Percentiles rank a stretch among this genome's conserved stretches.
Evolutionary conservation across 2,797 vertebrate species (phyloP).

Genomic region (Lagorchestes hirsutus): DNA sequence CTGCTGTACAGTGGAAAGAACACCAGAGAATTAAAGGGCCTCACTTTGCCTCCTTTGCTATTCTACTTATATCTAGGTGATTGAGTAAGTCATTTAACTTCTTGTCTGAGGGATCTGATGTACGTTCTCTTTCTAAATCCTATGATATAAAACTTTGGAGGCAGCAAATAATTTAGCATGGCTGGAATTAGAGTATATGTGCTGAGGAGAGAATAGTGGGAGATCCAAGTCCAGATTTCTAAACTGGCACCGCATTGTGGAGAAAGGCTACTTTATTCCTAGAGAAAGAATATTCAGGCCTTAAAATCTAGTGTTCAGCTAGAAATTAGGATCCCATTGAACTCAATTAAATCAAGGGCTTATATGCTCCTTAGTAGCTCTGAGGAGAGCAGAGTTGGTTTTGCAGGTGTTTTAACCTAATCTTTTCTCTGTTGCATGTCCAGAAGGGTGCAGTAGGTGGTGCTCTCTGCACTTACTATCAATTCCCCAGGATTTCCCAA

Average conservation of each 20-base stretch:
- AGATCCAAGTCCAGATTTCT: not conserved
- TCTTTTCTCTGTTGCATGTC: slow-evolving; percentile 18
- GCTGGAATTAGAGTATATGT: not conserved
- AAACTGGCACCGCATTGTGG: not conserved
- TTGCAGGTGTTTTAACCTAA: not conserved
- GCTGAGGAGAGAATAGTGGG: not conserved
- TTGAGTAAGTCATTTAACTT: not conserved
- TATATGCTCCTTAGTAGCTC: not conserved
- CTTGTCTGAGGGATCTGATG: not conserved
- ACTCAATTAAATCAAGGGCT: not conserved
- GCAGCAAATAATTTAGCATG: not conserved
- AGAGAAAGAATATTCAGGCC: not conserved
- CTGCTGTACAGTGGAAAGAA: not conserved
- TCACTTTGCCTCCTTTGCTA: not conserved
- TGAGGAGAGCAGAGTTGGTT: not conserved
- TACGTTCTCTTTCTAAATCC: not conserved
- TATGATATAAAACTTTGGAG: not conserved
- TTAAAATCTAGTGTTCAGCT: not conserved
- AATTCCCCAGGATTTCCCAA: not conserved
- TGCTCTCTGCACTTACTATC: slow-evolving; percentile 52
- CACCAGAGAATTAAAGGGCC: not conserved
- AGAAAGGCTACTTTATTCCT: not conserved
- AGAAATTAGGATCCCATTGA: not conserved
- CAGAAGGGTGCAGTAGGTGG: slow-evolving; percentile 72
- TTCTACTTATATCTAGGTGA: not conserved